A percentile compares a stretch with the other conserved stretches of the same genome.
phyloP scores from a whole-genome alignment of 2,888 invertebrate genomes.

The Phyllotreta cruciferae region DNA sequence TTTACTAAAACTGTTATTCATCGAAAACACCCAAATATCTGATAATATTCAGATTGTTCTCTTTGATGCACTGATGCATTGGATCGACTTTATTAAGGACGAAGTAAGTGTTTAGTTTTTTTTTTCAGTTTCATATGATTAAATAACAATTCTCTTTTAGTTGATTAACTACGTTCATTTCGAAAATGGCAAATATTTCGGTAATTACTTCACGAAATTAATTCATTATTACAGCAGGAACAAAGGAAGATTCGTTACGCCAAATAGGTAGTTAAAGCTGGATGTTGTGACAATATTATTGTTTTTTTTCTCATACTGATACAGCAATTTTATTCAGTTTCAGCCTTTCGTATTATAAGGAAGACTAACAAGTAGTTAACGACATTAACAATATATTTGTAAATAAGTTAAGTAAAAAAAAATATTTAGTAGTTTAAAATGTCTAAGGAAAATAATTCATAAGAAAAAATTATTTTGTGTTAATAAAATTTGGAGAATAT shows the following conservation, averaged over 20 bases:
- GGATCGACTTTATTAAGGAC: constrained; percentile 44
- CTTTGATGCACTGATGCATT: constrained; percentile 42
- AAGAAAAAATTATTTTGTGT: too few relatives aligned
- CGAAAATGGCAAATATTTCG: constrained; percentile 42
- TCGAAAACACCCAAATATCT: constrained; percentile 39
- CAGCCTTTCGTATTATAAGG: constrained; percentile 4
- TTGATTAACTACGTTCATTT: constrained; percentile 42
- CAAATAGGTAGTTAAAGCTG: constrained; percentile 37
- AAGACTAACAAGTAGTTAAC: too few relatives aligned
- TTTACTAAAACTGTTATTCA: constrained; percentile 41
- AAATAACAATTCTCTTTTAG: constrained; percentile 36
- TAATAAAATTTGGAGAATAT: neutral
- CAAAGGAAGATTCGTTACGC: constrained; percentile 37
- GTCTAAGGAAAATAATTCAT: too few relatives aligned
- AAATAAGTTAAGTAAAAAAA: too few relatives aligned
- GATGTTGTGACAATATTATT: constrained; percentile 5
- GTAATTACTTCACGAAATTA: constrained; percentile 38
- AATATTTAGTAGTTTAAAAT: too few relatives aligned
- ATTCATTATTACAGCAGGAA: constrained; percentile 40
- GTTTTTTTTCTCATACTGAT: constrained; percentile 3
- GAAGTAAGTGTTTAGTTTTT: constrained; percentile 44
- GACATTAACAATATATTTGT: too few relatives aligned
- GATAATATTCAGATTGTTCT: constrained; percentile 36
- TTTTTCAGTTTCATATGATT: too few relatives aligned
- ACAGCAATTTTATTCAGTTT: constrained; percentile 22